These are phyloP conservation scores for Xenopus petersii DNA, from an alignment of 2,797 vertebrate species.

Conservation along the genomic window DNA sequence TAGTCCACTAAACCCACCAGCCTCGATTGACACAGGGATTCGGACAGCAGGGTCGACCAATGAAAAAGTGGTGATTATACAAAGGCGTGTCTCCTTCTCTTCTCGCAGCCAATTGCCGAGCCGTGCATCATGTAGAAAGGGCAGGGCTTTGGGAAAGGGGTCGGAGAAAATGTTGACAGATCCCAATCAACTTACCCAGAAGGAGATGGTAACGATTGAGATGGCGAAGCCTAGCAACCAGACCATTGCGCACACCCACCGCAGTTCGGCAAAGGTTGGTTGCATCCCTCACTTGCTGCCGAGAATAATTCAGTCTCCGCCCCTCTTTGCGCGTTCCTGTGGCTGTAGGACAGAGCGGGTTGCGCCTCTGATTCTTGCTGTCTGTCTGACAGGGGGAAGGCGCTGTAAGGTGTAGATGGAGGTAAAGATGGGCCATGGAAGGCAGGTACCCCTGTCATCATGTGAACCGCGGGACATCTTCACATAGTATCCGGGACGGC, in stretches of 20 bases:
- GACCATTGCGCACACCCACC: slow-evolving; percentile 66
- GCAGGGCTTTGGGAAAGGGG: slow-evolving; percentile 37
- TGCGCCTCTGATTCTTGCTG: too few species aligned
- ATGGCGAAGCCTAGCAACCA: slow-evolving; percentile 95
- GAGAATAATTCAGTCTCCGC: too few species aligned
- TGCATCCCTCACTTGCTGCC: too few species aligned
- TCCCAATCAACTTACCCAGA: slow-evolving; percentile 62
- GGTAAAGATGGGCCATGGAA: too few species aligned
- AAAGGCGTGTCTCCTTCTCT: slow-evolving; percentile 17
- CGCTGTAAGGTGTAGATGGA: too few species aligned
- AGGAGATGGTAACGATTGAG: slow-evolving; percentile 72
- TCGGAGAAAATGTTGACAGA: slow-evolving; percentile 72
- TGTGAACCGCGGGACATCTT: too few species aligned
- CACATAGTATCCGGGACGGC: too few species aligned
- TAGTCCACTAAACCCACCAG: slow-evolving; percentile 71
- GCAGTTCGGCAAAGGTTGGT: slow-evolving; percentile 36
- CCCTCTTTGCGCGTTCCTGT: too few species aligned
- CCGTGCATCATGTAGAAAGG: not conserved
- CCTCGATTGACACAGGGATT: slow-evolving; percentile 57
- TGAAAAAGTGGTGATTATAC: not conserved
- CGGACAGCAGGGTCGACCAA: slow-evolving; percentile 68
- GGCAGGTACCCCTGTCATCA: too few species aligned
- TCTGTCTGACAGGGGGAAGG: too few species aligned
- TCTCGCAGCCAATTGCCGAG: slow-evolving; percentile 47
- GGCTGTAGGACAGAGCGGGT: too few species aligned